Percentiles rank a stretch among this genome's conserved stretches.
phyloP scores from a whole-genome alignment of 2,113 vertebrate genomes.

The Chaetorhynchus papuensis region DNA sequence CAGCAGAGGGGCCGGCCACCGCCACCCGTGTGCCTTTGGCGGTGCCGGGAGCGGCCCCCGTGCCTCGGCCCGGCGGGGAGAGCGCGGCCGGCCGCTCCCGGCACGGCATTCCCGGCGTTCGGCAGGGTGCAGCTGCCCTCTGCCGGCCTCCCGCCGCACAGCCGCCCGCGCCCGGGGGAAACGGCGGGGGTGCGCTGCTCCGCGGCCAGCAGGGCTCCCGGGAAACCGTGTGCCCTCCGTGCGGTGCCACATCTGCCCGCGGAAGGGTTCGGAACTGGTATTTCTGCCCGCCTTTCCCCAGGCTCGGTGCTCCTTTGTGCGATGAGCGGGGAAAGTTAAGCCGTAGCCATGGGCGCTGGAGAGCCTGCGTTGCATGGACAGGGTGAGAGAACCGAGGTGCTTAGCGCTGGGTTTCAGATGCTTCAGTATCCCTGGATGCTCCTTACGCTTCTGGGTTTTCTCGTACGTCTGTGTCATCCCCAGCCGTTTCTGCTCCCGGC shows the following conservation, averaged over 20 bases:
- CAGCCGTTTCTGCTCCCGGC: neutral
- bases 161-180: neutral
- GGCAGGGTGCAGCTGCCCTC: constrained; percentile 64
- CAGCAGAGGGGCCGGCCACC: neutral
- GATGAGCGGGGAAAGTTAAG: rapidly evolving
- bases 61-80: rapidly evolving
- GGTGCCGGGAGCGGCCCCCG: rapidly evolving
- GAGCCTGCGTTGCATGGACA: rapidly evolving
- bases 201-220: neutral
- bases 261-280: rapidly evolving
- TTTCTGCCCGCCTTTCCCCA: neutral
- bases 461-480: neutral
- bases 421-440: neutral
- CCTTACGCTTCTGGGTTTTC: neutral
- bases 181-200: rapidly evolving
- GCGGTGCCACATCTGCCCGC: rapidly evolving
- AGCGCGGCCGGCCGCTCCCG: rapidly evolving
- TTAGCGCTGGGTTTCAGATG: neutral
- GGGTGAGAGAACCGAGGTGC: neutral
- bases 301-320: rapidly evolving
- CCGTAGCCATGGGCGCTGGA: rapidly evolving
- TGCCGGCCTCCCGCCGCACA: constrained; percentile 39
- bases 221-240: neutral
- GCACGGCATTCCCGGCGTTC: neutral
- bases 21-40: rapidly evolving